Evolutionary conservation across 30 jellyfish, hydroid and myxozoan species (phyloP).

Genomic region (Hydractinia symbiolongicarpus): DNA sequence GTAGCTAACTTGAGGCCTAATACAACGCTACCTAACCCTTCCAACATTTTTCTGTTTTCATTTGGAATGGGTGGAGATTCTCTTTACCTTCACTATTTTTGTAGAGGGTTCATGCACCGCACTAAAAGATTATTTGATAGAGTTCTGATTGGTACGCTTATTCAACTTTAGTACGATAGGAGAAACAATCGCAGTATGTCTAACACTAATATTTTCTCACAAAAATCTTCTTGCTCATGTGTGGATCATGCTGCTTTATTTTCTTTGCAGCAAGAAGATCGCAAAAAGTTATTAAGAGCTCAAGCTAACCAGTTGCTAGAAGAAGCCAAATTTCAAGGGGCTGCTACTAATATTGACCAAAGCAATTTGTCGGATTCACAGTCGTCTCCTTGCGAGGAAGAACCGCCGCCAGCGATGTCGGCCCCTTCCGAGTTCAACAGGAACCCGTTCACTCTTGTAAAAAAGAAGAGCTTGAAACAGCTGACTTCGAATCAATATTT

Average conservation of each 20-base stretch:
- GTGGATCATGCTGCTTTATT: background rate
- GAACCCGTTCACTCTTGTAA: slow-evolving; percentile 78
- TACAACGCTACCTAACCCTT: too few relatives aligned
- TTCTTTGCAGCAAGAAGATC: slow-evolving; percentile 76
- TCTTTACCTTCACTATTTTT: too few relatives aligned
- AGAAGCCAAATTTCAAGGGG: slow-evolving; percentile 56
- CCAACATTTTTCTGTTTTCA: too few relatives aligned
- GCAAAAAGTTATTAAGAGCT: slow-evolving; percentile 73
- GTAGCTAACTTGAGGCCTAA: too few relatives aligned
- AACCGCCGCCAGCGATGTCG: background rate
- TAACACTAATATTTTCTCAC: too few relatives aligned
- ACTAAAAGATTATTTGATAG: too few relatives aligned
- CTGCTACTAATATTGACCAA: slow-evolving; percentile 15
- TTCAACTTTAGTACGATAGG: too few relatives aligned
- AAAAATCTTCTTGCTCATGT: too few relatives aligned
- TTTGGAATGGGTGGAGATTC: too few relatives aligned
- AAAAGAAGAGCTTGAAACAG: slow-evolving; percentile 52
- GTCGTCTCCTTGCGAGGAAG: background rate
- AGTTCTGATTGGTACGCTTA: too few relatives aligned
- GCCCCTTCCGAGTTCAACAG: slow-evolving; percentile 39
- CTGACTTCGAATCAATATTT: slow-evolving; percentile 61
- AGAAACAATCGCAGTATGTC: too few relatives aligned
- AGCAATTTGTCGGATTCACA: background rate
- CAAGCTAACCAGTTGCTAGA: slow-evolving; percentile 79
- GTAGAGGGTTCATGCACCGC: too few relatives aligned